Conservation (phyloP, 1,140 invertebrate genomes). For the Cyclargus thomasi region DNA sequence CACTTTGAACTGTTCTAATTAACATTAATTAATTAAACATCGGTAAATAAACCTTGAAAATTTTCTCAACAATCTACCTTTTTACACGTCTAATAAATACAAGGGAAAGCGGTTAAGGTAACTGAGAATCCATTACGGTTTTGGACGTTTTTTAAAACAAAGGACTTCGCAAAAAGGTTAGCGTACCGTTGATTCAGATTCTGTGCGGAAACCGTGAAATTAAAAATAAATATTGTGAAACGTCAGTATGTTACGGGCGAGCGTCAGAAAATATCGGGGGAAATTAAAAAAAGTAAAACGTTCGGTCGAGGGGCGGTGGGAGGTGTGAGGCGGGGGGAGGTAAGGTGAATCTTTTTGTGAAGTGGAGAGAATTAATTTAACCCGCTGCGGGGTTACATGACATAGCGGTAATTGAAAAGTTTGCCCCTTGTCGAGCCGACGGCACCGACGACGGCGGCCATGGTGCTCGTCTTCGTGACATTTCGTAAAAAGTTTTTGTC, state of each 20-base stretch:
- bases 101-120: conserved; percentile 20
- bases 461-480: conserved; percentile 44
- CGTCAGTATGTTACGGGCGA: conserved; percentile 73
- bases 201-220: conserved; percentile 67
- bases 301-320: conserved; percentile 35
- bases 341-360: conserved; percentile 74
- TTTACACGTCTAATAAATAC: conserved; percentile 8
- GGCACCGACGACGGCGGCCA: conserved; percentile 28
- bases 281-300: conserved; percentile 53
- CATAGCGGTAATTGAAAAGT: conserved; percentile 76
- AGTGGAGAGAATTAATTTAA: conserved; percentile 77
- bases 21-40: too few relatives aligned
- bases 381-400: conserved; percentile 74
- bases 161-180: conserved; percentile 57
- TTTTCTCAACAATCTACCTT: conserved; percentile 2
- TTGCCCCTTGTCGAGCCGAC: conserved; percentile 62
- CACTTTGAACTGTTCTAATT: too few relatives aligned
- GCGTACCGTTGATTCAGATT: conserved; percentile 53
- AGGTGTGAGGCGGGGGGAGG: conserved; percentile 39
- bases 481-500: conserved; percentile 36
- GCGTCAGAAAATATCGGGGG: conserved; percentile 49
- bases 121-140: conserved; percentile 49
- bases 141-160: conserved; percentile 54
- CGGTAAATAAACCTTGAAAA: too few relatives aligned
- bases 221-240: conserved; percentile 76